Evolutionary conservation across 2,113 vertebrate species (phyloP).

Genomic region (Pseudorectes ferrugineus): DNA sequence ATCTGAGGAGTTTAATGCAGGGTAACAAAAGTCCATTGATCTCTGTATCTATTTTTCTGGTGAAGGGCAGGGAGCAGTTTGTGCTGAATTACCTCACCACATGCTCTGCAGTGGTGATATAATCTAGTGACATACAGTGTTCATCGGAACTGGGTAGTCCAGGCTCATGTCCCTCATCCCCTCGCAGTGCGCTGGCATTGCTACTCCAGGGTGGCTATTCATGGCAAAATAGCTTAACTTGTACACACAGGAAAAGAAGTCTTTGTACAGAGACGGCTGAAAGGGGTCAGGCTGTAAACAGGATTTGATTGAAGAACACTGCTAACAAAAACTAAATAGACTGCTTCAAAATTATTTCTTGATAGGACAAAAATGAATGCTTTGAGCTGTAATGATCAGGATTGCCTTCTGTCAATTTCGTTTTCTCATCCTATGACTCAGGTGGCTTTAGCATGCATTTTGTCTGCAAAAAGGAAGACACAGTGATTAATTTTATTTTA

Average conservation of each 20-base stretch:
- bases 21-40: neutral
- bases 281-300: neutral
- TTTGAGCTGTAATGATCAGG: neutral
- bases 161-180: neutral
- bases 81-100: neutral
- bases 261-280: neutral
- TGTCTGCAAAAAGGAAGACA: neutral
- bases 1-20: neutral
- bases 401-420: neutral
- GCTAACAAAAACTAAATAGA: neutral
- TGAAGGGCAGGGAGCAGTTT: neutral
- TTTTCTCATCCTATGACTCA: neutral
- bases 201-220: neutral
- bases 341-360: neutral
- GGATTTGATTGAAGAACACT: neutral
- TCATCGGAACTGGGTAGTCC: neutral
- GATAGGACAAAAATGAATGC: neutral
- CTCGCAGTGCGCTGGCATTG: neutral
- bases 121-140: neutral
- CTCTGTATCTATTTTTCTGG: neutral
- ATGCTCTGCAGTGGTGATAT: neutral
- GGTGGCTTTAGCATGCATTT: neutral
- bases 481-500: neutral
- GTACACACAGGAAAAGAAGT: neutral
- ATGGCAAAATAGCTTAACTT: neutral